These are phyloP conservation scores for Danio jaintianensis DNA, from an alignment of 2,797 vertebrate species.

Conservation along the genomic window DNA sequence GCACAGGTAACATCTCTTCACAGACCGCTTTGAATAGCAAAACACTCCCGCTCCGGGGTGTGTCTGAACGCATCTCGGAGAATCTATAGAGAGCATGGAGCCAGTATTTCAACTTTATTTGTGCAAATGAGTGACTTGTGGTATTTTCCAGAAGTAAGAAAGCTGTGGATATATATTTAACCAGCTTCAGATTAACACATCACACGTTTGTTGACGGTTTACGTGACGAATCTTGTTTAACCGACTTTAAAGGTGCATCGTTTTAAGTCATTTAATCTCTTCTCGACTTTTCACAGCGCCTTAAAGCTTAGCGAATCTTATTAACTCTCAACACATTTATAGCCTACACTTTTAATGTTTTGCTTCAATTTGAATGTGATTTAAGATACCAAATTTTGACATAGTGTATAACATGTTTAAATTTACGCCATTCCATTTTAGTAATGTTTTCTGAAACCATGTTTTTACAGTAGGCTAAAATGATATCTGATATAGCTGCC, in stretches of 20 bases:
- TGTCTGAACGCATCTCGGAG: conserved; percentile 20
- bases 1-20: conserved; percentile 26
- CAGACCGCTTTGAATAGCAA: conserved; percentile 18
- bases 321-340: neutral
- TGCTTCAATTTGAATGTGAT: neutral
- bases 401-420: too few species aligned
- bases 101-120: neutral
- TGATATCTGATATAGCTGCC: too few species aligned
- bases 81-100: neutral
- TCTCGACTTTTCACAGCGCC: neutral
- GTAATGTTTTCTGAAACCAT: too few species aligned
- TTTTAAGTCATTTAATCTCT: neutral
- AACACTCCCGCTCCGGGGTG: conserved; percentile 33
- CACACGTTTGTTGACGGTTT: conserved; percentile 9
- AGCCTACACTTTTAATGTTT: neutral
- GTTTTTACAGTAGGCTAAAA: too few species aligned
- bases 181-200: neutral
- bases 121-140: neutral
- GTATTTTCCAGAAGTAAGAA: neutral
- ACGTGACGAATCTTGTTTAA: neutral
- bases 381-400: neutral
- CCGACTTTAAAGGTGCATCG: neutral
- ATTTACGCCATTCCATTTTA: too few species aligned
- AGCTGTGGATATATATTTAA: too few species aligned
- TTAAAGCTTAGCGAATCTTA: neutral